Percentiles rank a stretch among this genome's conserved stretches.
phyloP scores from a whole-genome alignment of 1,140 invertebrate species.

The Coptotermes formosanus region DNA sequence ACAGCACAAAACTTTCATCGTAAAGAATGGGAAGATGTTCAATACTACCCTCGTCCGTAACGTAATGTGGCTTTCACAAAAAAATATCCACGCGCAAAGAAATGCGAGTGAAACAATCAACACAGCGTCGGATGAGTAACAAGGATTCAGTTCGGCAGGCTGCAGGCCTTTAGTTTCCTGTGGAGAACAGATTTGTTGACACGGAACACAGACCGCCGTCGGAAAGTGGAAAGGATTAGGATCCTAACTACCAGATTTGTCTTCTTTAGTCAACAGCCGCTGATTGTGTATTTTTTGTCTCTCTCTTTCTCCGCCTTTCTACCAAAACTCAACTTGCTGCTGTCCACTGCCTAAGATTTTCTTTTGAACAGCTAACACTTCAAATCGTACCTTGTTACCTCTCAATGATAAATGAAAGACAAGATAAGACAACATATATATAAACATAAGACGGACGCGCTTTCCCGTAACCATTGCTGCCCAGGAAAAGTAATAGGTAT shows the following conservation, averaged over 20 bases:
- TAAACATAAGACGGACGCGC: too few relatives aligned
- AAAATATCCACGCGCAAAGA: not conserved
- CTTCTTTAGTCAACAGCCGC: not conserved
- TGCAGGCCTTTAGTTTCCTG: not conserved
- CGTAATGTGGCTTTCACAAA: too few relatives aligned
- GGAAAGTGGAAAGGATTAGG: not conserved
- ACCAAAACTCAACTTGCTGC: not conserved
- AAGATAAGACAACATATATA: too few relatives aligned
- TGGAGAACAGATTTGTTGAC: conserved; percentile 3
- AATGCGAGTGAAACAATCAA: not conserved
- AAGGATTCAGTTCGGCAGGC: not conserved
- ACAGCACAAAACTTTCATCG: too few relatives aligned
- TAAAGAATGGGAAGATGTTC: too few relatives aligned
- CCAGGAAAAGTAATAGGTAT: too few relatives aligned
- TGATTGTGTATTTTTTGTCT: not conserved
- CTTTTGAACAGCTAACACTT: not conserved
- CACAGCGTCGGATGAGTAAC: not conserved
- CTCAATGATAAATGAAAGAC: not conserved
- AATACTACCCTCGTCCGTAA: too few relatives aligned
- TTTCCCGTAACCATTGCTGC: too few relatives aligned
- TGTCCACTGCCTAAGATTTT: not conserved
- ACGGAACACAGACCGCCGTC: not conserved
- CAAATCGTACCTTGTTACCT: not conserved
- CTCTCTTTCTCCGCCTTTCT: not conserved
- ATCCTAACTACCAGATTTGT: conserved; percentile 2